Evolutionary conservation across 2,888 invertebrate genomes (phyloP).

Genomic region (Taenaris catops): DNA sequence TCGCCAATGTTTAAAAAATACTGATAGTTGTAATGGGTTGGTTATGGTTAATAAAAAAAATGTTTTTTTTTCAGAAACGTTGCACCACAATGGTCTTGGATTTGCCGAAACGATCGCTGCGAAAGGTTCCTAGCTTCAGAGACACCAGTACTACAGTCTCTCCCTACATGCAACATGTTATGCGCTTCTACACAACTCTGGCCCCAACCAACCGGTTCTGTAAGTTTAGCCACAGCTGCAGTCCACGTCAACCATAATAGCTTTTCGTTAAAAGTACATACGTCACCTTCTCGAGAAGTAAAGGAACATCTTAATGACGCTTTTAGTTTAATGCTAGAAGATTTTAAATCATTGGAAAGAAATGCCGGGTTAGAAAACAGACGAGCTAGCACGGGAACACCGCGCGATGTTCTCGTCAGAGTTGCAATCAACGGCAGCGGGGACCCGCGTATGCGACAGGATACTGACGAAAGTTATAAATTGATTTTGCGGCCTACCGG

Average conservation of each 20-base stretch:
- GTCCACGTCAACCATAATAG: conserved; percentile 78
- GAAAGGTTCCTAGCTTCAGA: conserved; percentile 75
- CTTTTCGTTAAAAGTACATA: conserved; percentile 61
- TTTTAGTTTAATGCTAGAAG: conserved; percentile 71
- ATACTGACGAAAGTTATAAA: conserved; percentile 88
- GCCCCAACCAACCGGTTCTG: conserved; percentile 89
- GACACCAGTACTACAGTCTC: conserved; percentile 71
- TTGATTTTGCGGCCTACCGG: conserved; percentile 77
- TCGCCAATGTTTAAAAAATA: too few relatives aligned
- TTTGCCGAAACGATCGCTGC: conserved; percentile 85
- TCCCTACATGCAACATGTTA: conserved; percentile 88
- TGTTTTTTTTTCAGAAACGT: conserved; percentile 56
- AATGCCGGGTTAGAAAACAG: conserved; percentile 40
- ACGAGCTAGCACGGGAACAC: conserved; percentile 42
- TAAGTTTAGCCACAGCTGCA: conserved; percentile 83
- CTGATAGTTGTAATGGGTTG: too few relatives aligned
- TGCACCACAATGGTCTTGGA: conserved; percentile 87
- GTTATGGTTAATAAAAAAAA: too few relatives aligned
- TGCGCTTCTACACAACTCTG: conserved; percentile 88
- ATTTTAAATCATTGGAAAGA: conserved; percentile 66
- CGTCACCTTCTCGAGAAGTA: conserved; percentile 54
- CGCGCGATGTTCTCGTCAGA: conserved; percentile 60
- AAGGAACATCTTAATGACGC: conserved; percentile 65
- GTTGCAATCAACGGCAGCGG: conserved; percentile 75
- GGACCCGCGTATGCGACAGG: conserved; percentile 80